A percentile compares a stretch with the other conserved stretches of the same genome.
These are phyloP conservation scores for Drosophila mauritiana DNA, from an alignment of 1,140 invertebrate genomes.

Conservation along the genomic window DNA sequence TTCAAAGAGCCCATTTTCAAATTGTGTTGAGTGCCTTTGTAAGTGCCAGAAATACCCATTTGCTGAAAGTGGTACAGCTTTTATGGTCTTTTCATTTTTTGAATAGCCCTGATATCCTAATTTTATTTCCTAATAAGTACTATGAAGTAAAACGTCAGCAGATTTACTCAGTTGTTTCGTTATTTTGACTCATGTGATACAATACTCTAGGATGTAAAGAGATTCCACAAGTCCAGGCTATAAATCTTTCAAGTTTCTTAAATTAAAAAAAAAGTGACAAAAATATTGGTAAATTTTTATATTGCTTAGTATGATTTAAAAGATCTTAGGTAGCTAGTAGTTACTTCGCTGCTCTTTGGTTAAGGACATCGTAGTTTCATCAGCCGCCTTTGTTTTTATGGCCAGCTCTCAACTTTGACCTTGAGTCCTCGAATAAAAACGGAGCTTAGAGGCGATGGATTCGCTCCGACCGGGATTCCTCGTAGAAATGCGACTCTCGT, in stretches of 20 bases:
- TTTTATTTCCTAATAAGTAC: background rate
- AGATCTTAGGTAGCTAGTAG: too few species aligned
- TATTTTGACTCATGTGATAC: background rate
- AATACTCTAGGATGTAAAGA: background rate
- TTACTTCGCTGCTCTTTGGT: too few species aligned
- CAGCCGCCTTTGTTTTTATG: constrained; percentile 55
- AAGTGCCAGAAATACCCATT: background rate
- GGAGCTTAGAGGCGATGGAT: constrained; percentile 2
- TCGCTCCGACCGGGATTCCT: constrained; percentile 14
- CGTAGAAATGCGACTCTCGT: constrained; percentile 51
- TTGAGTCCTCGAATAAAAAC: constrained; percentile 59
- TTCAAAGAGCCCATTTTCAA: constrained; percentile 36
- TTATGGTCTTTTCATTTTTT: constrained; percentile 15
- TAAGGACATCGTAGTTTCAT: constrained; percentile 6
- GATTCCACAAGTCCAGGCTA: too few species aligned
- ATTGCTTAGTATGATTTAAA: too few species aligned
- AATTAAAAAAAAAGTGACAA: too few species aligned
- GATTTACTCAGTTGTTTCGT: constrained; percentile 42
- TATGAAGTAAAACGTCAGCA: constrained; percentile 12
- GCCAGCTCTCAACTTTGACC: constrained; percentile 67
- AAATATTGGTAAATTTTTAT: too few species aligned
- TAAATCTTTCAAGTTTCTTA: too few species aligned
- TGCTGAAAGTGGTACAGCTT: constrained; percentile 1
- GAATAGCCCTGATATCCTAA: constrained; percentile 28
- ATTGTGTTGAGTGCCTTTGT: constrained; percentile 56